Percentiles rank a stretch among this genome's conserved stretches.
phyloP scores from a whole-genome alignment of 2,797 vertebrate genomes.

The Poecile montanus region DNA sequence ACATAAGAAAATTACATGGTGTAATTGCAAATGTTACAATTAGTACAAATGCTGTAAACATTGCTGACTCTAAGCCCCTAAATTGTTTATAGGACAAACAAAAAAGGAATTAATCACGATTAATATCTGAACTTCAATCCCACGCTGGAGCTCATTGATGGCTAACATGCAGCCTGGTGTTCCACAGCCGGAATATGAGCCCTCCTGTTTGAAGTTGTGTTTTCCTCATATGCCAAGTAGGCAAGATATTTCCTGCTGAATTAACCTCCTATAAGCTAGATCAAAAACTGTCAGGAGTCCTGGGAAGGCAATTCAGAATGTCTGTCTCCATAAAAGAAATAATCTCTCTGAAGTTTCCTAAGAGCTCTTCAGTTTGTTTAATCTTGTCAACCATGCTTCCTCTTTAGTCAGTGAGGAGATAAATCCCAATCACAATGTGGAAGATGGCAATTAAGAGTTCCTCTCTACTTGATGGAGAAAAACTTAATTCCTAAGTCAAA shows the following conservation, averaged over 20 bases:
- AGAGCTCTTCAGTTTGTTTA: neutral
- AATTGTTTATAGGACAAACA: neutral
- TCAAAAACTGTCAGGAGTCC: neutral
- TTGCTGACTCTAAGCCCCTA: neutral
- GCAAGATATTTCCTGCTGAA: neutral
- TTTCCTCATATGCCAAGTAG: neutral
- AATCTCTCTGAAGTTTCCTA: neutral
- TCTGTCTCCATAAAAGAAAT: neutral
- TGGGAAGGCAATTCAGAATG: neutral
- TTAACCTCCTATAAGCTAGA: neutral
- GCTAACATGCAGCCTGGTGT: neutral
- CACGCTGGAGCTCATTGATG: neutral
- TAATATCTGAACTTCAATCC: neutral
- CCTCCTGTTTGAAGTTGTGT: neutral
- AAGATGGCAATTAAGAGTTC: neutral
- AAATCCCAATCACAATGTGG: neutral
- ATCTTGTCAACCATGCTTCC: neutral
- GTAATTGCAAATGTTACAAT: neutral
- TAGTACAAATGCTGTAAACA: neutral
- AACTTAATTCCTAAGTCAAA: neutral
- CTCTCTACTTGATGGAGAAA: neutral
- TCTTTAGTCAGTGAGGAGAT: neutral
- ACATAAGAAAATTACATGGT: neutral
- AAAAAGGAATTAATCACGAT: neutral
- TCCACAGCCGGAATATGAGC: rapidly evolving